Percentiles rank a stretch among this genome's conserved stretches.
phyloP scores from a whole-genome alignment of 2,113 vertebrate species.

The Dipodomys ordii region DNA sequence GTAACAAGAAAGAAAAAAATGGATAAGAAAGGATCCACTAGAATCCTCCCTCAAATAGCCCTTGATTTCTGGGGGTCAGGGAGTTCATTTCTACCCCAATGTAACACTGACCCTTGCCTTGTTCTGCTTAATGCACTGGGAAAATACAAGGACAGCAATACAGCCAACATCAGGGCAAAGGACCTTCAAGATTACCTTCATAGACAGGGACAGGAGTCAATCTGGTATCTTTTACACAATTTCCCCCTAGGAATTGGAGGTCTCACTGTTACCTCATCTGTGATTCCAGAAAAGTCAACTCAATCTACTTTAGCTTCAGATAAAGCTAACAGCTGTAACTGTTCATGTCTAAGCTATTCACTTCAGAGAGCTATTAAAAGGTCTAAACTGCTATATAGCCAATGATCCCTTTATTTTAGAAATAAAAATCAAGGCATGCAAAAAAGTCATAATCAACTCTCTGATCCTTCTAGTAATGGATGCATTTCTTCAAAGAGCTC shows the following conservation, averaged over 20 bases:
- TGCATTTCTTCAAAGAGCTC: neutral
- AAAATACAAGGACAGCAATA: neutral
- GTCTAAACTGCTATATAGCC: neutral
- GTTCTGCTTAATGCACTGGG: neutral
- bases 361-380: neutral
- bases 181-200: neutral
- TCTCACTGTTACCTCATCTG: neutral
- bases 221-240: neutral
- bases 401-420: neutral
- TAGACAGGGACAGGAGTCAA: neutral
- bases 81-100: neutral
- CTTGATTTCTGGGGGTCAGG: neutral
- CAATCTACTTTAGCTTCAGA: neutral
- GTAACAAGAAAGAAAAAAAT: constrained; percentile 10
- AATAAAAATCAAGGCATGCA: neutral
- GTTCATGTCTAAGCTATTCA: neutral
- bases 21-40: neutral
- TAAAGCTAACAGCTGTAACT: neutral
- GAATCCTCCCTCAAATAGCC: neutral
- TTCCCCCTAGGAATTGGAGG: neutral
- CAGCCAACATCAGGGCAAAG: neutral
- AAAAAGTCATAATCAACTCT: neutral
- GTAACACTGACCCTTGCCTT: neutral
- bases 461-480: neutral
- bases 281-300: constrained; percentile 5